Conservation (phyloP, 2,888 invertebrate species). For the Scaptodrosophila latifasciaeformis region DNA sequence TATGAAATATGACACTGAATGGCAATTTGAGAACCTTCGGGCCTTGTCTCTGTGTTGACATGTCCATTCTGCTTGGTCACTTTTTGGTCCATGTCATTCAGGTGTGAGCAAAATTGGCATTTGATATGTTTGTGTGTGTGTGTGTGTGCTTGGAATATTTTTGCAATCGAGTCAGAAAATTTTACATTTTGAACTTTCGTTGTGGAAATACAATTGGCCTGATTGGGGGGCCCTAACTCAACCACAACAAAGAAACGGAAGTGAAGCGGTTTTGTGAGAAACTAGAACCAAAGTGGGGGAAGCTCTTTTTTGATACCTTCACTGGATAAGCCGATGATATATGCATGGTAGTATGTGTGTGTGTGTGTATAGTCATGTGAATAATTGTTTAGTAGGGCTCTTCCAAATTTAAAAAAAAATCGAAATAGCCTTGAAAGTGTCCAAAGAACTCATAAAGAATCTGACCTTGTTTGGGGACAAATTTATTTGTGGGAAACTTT, state of each 20-base stretch:
- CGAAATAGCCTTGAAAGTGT: too few species aligned
- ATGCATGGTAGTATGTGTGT: conserved; percentile 10
- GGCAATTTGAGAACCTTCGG: conserved; percentile 29
- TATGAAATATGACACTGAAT: conserved; percentile 40
- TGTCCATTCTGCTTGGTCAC: background rate
- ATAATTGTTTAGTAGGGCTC: too few species aligned
- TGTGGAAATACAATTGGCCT: too few species aligned
- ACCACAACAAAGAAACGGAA: conserved; percentile 43
- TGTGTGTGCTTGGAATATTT: background rate
- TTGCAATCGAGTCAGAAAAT: background rate
- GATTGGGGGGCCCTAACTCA: conserved; percentile 6
- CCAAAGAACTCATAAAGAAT: too few species aligned
- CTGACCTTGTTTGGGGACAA: too few species aligned
- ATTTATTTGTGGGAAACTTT: too few species aligned
- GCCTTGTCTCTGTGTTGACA: background rate
- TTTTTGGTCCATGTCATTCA: conserved; percentile 22
- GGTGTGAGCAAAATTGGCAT: conserved; percentile 37
- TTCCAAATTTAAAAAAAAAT: too few species aligned
- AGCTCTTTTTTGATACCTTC: conserved; percentile 38
- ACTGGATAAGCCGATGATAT: conserved; percentile 53
- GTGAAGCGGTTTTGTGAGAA: conserved; percentile 45
- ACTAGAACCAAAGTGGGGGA: too few species aligned
- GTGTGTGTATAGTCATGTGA: background rate
- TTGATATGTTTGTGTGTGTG: conserved; percentile 25
- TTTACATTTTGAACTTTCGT: conserved; percentile 36